Percentiles rank a stretch among this genome's conserved stretches.
These are phyloP conservation scores for Papilio protenor DNA, from an alignment of 2,888 invertebrate genomes.

Conservation along the genomic window DNA sequence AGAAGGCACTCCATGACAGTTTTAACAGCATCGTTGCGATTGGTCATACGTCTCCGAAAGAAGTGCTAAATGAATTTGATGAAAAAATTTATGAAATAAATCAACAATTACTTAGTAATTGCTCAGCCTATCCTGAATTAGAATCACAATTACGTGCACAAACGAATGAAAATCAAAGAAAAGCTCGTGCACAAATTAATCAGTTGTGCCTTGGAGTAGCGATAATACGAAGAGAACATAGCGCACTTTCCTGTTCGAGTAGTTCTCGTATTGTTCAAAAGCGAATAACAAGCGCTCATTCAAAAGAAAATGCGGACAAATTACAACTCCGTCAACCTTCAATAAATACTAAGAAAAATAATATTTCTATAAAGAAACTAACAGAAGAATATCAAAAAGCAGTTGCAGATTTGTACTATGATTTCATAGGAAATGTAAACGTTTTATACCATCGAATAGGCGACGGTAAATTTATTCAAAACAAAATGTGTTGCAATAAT, in stretches of 20 bases:
- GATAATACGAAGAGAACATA: conserved; percentile 49
- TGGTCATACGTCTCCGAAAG: conserved; percentile 64
- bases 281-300: conserved; percentile 50
- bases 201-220: conserved; percentile 61
- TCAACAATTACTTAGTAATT: conserved; percentile 73
- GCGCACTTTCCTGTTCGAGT: conserved; percentile 52
- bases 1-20: conserved; percentile 61
- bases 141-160: conserved; percentile 63
- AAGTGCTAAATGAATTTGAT: conserved; percentile 71
- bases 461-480: conserved; percentile 39
- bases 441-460: conserved; percentile 49
- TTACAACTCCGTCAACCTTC: background rate
- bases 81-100: conserved; percentile 69
- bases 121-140: conserved; percentile 65
- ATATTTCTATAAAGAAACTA: conserved; percentile 57
- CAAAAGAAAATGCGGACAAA: conserved; percentile 41
- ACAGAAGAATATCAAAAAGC: conserved; percentile 64
- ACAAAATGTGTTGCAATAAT: conserved; percentile 38
- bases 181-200: conserved; percentile 62
- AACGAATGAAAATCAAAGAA: conserved; percentile 58
- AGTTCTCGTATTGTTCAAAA: conserved; percentile 46
- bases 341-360: conserved; percentile 53
- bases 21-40: conserved; percentile 64
- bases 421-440: conserved; percentile 53
- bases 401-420: conserved; percentile 57